A percentile compares a stretch with the other conserved stretches of the same genome.
These are phyloP conservation scores for Dolichomitus sp. DNA, from an alignment of 2,888 invertebrate genomes.

Conservation along the genomic window DNA sequence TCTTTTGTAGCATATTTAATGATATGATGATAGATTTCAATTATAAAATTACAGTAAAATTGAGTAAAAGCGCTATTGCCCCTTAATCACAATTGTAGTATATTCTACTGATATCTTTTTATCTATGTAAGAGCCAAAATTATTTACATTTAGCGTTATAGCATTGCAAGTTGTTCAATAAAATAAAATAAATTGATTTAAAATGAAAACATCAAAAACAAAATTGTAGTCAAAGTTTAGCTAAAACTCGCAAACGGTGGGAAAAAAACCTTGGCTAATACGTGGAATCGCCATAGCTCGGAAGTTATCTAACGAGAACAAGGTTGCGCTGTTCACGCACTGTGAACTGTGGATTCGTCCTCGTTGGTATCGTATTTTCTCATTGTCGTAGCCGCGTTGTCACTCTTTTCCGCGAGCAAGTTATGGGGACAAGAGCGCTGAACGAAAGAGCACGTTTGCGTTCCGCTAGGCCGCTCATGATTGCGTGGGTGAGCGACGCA, in stretches of 20 bases:
- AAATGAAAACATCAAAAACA: neutral
- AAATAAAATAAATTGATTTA: no score
- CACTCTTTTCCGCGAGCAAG: slow-evolving; percentile 13
- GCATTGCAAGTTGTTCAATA: no score
- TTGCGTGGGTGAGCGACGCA: slow-evolving; percentile 58
- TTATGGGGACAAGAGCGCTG: slow-evolving; percentile 66
- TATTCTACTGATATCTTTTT: no score
- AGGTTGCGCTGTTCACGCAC: slow-evolving; percentile 29
- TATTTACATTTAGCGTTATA: no score
- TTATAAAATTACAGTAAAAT: no score
- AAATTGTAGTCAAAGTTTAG: neutral
- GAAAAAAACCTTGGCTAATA: slow-evolving; percentile 1
- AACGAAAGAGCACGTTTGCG: slow-evolving; percentile 70
- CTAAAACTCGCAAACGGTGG: neutral
- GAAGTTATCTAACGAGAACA: slow-evolving; percentile 58
- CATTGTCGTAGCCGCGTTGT: slow-evolving; percentile 53
- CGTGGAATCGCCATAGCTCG: slow-evolving; percentile 18
- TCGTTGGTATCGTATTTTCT: slow-evolving; percentile 51
- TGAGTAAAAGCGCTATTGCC: no score
- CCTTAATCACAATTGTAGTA: no score
- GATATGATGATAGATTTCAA: no score
- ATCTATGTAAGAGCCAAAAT: no score
- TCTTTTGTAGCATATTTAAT: no score
- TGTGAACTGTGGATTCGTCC: slow-evolving; percentile 46
- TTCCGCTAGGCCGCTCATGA: slow-evolving; percentile 57